Evolutionary conservation across 2,797 vertebrate species (phyloP).

Genomic region (Pipistrellus pipistrellus): DNA sequence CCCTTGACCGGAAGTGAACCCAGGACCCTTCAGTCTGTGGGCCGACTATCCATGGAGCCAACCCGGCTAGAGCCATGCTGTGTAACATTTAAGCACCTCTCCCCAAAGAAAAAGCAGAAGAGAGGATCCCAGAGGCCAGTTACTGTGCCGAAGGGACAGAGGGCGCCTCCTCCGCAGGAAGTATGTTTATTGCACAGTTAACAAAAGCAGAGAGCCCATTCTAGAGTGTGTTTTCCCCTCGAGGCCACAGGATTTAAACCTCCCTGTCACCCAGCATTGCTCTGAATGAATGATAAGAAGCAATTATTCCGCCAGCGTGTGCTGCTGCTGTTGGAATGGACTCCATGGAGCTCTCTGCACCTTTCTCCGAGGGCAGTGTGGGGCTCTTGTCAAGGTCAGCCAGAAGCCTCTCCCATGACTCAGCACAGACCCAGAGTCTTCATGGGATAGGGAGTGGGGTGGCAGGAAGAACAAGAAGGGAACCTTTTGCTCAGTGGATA

Average conservation of each 20-base stretch:
- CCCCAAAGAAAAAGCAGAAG: neutral
- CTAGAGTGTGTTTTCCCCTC: neutral
- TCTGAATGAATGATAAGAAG: constrained; percentile 39
- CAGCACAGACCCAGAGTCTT: neutral
- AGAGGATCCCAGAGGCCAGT: neutral
- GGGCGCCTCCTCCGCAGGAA: neutral
- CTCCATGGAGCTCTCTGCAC: neutral
- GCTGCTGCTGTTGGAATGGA: neutral
- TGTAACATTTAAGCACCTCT: neutral
- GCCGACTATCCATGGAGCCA: too few relatives aligned
- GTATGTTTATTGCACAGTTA: constrained; percentile 21
- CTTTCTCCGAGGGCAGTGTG: neutral
- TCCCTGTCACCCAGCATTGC: neutral
- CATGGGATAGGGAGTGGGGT: neutral
- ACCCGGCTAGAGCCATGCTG: neutral
- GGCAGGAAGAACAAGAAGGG: neutral
- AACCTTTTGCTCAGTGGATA: too few relatives aligned
- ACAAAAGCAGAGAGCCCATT: constrained; percentile 34
- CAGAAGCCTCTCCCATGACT: neutral
- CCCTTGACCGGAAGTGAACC: too few relatives aligned
- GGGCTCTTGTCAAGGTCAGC: neutral
- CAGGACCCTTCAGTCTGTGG: too few relatives aligned
- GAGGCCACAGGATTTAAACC: constrained; percentile 1
- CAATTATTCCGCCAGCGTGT: neutral
- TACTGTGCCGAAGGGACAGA: neutral